Evolutionary conservation across 1,140 invertebrate genomes (phyloP).

Genomic region (Sinella curviseta): DNA sequence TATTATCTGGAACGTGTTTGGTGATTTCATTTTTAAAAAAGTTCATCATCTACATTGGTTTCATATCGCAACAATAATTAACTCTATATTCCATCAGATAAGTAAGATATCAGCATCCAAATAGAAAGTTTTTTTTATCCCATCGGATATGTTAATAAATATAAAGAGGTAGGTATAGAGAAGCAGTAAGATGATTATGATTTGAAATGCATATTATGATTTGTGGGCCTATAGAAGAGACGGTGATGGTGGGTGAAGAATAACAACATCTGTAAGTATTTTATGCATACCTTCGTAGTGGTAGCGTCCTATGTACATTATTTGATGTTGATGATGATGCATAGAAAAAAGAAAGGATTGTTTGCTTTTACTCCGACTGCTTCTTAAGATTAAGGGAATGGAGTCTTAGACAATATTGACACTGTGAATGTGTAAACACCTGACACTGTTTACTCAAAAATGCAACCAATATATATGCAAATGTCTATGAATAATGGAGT

Average conservation of each 20-base stretch:
- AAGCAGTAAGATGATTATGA: conserved; percentile 1
- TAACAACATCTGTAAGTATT: too few species aligned
- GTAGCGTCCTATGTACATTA: background rate
- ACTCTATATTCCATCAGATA: too few species aligned
- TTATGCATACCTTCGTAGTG: too few species aligned
- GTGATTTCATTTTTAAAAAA: too few species aligned
- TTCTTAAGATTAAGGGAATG: conserved; percentile 50
- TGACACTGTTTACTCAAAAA: conserved; percentile 52
- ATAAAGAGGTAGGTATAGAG: too few species aligned
- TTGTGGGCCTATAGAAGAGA: too few species aligned
- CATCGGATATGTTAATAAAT: background rate
- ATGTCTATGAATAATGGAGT: conserved; percentile 52
- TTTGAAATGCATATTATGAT: conserved; percentile 6
- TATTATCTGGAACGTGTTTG: too few species aligned
- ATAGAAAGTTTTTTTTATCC: too few species aligned
- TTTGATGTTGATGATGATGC: conserved; percentile 26
- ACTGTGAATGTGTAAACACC: conserved; percentile 52
- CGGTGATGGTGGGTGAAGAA: too few species aligned
- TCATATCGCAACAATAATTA: too few species aligned
- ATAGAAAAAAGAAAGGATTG: conserved; percentile 40
- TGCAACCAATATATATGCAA: conserved; percentile 53
- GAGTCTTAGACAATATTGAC: conserved; percentile 52
- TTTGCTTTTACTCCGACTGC: conserved; percentile 48
- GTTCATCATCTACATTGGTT: too few species aligned
- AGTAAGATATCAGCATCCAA: too few species aligned